Base-by-base conservation (phyloP, 2,888 invertebrate genomes). In the Ectemnius continuus region DNA sequence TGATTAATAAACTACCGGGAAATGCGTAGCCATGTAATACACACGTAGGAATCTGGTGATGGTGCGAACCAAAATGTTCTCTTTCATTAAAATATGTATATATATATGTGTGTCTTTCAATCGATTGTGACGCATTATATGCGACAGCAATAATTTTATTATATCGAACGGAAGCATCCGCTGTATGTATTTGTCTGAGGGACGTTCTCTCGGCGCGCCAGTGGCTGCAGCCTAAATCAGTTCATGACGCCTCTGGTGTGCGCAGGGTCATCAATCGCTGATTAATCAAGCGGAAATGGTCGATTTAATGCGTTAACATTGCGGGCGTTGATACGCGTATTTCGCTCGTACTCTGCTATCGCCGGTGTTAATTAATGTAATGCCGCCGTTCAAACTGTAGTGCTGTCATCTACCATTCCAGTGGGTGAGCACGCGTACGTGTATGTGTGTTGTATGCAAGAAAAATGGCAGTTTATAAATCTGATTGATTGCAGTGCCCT, bases 241-340 rank as follows among this genome's bases (percentile, higher is more conserved):
- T 79, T 82, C 75, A 84, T 78, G 79, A 78, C 80, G 76, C 78
- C 70, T 75, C 76, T 76, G 75, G 75, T 70, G 78, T 82, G 82
- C 80, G 83, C 82, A 82, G 83, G 78, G 84, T 82, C 77, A 83
- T 83, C 84, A 83, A 84, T 83, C 84, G 80, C 73, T 75, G 80
- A 83, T 83, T 83, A 83, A 83, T 84, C 83, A 83, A 75, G 73
- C 82, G 84, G 78, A 82, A 83, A 84, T 82, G 82, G 70, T 76
- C 83, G 80, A 83, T 83, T 83, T 84, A 82, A 84, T 84, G 84
- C 84, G 82, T 79, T 83, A 81, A 83, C 73, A 79, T 84, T 80
- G 80, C 75, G 80, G 57, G 62, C 75, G 72, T 70, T 75, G 82
- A 77, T 79, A 76, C 67, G 70, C 67, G 72, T 66, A 70, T 67